Conservation (phyloP, 2,113 vertebrate genomes). For the Clinocottus analis region DNA sequence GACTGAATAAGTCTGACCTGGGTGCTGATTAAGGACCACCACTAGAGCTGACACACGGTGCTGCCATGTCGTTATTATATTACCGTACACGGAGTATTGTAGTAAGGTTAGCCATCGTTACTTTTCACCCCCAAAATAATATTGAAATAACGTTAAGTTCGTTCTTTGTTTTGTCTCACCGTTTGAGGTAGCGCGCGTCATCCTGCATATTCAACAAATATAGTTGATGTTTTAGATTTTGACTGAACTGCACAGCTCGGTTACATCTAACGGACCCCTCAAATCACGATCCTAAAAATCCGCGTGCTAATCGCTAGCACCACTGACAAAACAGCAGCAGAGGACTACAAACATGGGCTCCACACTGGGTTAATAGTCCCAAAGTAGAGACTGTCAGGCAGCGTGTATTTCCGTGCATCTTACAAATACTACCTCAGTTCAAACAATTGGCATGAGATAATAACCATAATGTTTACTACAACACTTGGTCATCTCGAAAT, state of each 20-base stretch:
- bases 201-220: constrained; percentile 73
- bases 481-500: neutral
- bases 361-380: neutral
- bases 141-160: neutral
- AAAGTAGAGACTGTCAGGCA: neutral
- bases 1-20: neutral
- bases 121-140: no score
- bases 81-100: neutral
- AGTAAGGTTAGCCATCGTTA: neutral
- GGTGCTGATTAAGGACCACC: no score
- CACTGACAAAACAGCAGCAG: neutral
- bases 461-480: neutral
- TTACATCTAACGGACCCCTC: neutral
- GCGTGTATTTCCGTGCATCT: neutral
- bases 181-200: constrained; percentile 74
- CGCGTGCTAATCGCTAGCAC: neutral
- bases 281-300: constrained; percentile 32
- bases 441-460: neutral
- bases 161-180: constrained; percentile 49
- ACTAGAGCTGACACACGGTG: neutral
- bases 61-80: neutral
- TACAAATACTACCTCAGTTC: no score
- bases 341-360: constrained; percentile 41
- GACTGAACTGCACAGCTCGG: neutral
- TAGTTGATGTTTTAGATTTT: neutral